These are phyloP conservation scores for Danionella cerebrum DNA, from an alignment of 2,113 vertebrate genomes.

Conservation along the genomic window DNA sequence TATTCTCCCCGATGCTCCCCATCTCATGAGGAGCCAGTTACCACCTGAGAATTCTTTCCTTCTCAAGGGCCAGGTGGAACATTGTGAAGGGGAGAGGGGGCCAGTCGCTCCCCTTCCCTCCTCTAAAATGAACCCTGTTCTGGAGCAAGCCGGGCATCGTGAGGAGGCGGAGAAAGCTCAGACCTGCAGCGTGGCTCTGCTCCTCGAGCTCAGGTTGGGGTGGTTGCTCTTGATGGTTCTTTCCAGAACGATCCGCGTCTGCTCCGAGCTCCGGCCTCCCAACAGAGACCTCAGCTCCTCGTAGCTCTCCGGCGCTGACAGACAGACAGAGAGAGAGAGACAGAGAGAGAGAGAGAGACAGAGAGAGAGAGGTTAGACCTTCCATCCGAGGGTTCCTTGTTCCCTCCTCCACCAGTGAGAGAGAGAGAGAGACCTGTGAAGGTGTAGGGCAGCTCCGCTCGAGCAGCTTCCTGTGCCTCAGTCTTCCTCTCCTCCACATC, in stretches of 20 bases:
- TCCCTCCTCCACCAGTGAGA: no score
- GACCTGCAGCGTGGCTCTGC: slow-evolving; percentile 85
- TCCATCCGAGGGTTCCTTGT: no score
- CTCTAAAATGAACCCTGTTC: no score
- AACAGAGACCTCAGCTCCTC: slow-evolving; percentile 69
- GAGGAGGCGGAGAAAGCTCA: no score
- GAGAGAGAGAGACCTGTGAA: slow-evolving; percentile 61
- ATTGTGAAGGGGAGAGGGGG: no score
- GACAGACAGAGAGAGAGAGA: slow-evolving; percentile 5
- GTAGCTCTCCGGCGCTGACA: slow-evolving; percentile 73
- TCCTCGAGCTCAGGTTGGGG: slow-evolving; percentile 80
- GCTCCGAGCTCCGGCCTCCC: slow-evolving; percentile 61
- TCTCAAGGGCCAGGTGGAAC: no score
- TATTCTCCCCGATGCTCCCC: no score
- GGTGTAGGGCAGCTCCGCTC: slow-evolving; percentile 78
- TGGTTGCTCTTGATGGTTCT: slow-evolving; percentile 85
- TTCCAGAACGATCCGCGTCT: slow-evolving; percentile 81
- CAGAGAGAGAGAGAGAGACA: neutral
- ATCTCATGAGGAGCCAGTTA: no score
- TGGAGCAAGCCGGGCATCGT: no score
- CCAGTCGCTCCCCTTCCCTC: no score
- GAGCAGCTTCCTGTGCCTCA: slow-evolving; percentile 54
- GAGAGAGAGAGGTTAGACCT: neutral
- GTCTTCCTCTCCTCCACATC: slow-evolving; percentile 37
- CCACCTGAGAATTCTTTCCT: no score